Evolutionary conservation across 2,113 vertebrate genomes (phyloP).

Genomic region (Pachycephala philippinensis): DNA sequence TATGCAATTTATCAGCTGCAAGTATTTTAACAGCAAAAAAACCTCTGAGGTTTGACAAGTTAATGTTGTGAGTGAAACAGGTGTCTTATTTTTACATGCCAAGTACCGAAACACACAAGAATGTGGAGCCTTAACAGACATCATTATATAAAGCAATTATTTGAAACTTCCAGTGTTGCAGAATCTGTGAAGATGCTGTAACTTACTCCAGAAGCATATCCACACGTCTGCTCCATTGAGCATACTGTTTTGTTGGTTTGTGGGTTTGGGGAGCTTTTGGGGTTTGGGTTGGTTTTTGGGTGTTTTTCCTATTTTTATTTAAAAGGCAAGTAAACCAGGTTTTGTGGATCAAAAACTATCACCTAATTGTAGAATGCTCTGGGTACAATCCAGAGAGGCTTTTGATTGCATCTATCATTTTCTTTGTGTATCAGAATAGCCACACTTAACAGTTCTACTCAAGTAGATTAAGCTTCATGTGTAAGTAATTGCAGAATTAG

Average conservation of each 20-base stretch:
- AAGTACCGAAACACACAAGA: accelerated
- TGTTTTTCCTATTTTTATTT: neutral
- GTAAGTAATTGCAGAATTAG: neutral
- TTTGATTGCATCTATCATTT: neutral
- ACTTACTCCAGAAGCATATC: neutral
- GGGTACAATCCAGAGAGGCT: neutral
- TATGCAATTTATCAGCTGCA: neutral
- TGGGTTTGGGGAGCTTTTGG: neutral
- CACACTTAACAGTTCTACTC: neutral
- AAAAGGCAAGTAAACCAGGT: neutral
- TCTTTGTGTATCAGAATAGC: neutral
- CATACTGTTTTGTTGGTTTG: neutral
- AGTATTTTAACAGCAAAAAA: neutral
- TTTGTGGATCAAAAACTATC: neutral
- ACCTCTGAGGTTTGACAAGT: neutral
- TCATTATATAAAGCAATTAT: neutral
- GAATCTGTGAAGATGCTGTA: neutral
- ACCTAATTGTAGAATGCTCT: neutral
- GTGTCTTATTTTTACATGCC: neutral
- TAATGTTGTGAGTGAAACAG: neutral
- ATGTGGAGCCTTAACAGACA: neutral
- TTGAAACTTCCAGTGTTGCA: neutral
- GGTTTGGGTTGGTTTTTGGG: accelerated
- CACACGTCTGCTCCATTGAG: neutral
- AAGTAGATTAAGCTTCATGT: neutral